These are phyloP conservation scores for Gonatopus flavifemur DNA, from an alignment of 1,140 invertebrate species.

Conservation along the genomic window DNA sequence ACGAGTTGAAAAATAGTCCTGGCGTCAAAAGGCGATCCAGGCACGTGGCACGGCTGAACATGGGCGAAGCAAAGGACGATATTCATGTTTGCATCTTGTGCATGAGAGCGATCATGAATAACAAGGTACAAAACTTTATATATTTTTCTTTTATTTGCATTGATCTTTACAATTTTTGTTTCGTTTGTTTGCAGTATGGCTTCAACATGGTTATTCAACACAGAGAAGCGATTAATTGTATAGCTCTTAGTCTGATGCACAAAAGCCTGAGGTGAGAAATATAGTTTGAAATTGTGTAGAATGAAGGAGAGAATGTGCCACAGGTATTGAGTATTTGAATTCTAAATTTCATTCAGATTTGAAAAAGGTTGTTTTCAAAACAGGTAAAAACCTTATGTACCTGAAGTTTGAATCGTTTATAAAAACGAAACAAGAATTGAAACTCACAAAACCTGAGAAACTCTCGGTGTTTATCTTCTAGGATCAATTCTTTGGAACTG, in stretches of 20 bases:
- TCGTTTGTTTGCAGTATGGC: constrained; percentile 74
- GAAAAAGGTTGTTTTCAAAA: too few species aligned
- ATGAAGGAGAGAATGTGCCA: background rate
- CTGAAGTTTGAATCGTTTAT: too few species aligned
- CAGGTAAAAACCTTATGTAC: too few species aligned
- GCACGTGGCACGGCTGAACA: constrained; percentile 88
- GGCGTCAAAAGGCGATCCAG: constrained; percentile 74
- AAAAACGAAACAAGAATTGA: too few species aligned
- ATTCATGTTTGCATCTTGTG: constrained; percentile 99
- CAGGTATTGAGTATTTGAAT: too few species aligned
- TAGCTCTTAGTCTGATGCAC: constrained; percentile 95
- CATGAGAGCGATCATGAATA: constrained; percentile 99
- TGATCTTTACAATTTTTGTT: background rate
- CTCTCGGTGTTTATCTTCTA: too few species aligned
- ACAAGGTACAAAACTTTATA: constrained; percentile 72
- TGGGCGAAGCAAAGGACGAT: constrained; percentile 97
- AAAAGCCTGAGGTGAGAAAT: constrained; percentile 79
- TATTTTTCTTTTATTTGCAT: background rate
- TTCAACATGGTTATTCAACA: constrained; percentile 99
- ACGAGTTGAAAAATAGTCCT: constrained; percentile 69
- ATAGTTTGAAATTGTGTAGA: too few species aligned
- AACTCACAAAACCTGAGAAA: too few species aligned
- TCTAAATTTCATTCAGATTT: too few species aligned
- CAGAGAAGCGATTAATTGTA: constrained; percentile 96
- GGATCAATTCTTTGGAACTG: too few species aligned